These are phyloP conservation scores for Melanargia galathea DNA, from an alignment of 2,888 invertebrate genomes.

Conservation along the genomic window DNA sequence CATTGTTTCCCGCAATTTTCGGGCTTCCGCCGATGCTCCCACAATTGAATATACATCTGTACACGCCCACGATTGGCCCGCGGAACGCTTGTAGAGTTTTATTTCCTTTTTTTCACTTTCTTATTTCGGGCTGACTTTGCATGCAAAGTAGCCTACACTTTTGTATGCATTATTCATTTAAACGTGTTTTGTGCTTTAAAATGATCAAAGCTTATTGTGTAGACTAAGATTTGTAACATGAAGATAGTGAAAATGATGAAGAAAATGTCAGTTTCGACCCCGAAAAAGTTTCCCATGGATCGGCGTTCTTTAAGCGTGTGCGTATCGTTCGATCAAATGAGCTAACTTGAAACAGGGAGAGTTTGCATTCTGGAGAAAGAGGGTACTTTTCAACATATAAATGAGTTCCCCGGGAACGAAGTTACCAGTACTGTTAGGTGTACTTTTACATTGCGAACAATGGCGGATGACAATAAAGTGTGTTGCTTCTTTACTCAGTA, in stretches of 20 bases:
- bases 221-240: neutral
- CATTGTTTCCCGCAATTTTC: conserved; percentile 45
- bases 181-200: neutral
- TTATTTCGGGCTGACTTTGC: conserved; percentile 18
- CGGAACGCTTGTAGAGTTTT: conserved; percentile 19
- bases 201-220: neutral
- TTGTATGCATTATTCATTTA: conserved; percentile 7
- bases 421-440: too few species aligned
- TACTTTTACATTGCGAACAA: too few species aligned
- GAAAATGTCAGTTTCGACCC: too few species aligned
- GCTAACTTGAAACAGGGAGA: too few species aligned
- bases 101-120: conserved; percentile 24
- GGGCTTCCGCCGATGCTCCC: conserved; percentile 39
- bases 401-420: too few species aligned
- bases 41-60: conserved; percentile 41
- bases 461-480: too few species aligned
- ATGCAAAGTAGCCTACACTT: conserved; percentile 12
- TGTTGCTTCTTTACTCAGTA: too few species aligned
- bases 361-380: too few species aligned
- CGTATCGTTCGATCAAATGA: too few species aligned
- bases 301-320: too few species aligned
- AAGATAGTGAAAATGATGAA: neutral
- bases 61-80: conserved; percentile 33
- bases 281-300: too few species aligned
- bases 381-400: too few species aligned